A percentile compares a stretch with the other conserved stretches of the same genome.
Evolutionary conservation across 2,113 vertebrate genomes (phyloP).

Genomic region (Hiodon alosoides): DNA sequence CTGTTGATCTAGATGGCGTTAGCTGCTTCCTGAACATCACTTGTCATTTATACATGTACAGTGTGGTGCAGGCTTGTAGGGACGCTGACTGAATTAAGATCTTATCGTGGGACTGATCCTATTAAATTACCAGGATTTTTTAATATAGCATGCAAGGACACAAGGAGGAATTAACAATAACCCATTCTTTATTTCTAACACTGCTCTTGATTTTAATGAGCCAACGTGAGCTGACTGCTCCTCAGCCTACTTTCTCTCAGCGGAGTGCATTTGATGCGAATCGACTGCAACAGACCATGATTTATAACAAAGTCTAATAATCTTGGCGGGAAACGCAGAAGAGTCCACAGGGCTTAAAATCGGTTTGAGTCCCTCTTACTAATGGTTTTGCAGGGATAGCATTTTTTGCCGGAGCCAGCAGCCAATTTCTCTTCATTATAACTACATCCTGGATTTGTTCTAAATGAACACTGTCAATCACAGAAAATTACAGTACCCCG

Average conservation of each 20-base stretch:
- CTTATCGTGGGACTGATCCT: constrained; percentile 58
- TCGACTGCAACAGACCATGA: neutral
- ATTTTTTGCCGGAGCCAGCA: neutral
- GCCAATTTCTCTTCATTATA: constrained; percentile 16
- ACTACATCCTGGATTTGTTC: constrained; percentile 25
- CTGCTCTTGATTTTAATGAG: constrained; percentile 22
- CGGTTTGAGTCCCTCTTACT: neutral
- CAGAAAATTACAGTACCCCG: neutral
- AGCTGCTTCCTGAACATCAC: constrained; percentile 54
- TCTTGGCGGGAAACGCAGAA: neutral
- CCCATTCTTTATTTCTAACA: constrained; percentile 49
- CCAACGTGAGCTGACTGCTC: constrained; percentile 6
- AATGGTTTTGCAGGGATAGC: neutral
- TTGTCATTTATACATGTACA: constrained; percentile 43
- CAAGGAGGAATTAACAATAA: constrained; percentile 56
- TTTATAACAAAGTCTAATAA: neutral
- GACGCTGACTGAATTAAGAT: constrained; percentile 59
- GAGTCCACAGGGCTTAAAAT: neutral
- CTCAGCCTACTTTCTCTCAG: neutral
- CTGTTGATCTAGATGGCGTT: constrained; percentile 50
- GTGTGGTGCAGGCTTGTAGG: constrained; percentile 50
- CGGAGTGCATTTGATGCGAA: neutral
- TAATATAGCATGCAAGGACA: constrained; percentile 62
- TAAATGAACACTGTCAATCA: constrained; percentile 27
- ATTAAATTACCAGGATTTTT: constrained; percentile 64